These are phyloP conservation scores for Drosophila algonquin DNA, from an alignment of 2,888 invertebrate genomes.

Conservation along the genomic window DNA sequence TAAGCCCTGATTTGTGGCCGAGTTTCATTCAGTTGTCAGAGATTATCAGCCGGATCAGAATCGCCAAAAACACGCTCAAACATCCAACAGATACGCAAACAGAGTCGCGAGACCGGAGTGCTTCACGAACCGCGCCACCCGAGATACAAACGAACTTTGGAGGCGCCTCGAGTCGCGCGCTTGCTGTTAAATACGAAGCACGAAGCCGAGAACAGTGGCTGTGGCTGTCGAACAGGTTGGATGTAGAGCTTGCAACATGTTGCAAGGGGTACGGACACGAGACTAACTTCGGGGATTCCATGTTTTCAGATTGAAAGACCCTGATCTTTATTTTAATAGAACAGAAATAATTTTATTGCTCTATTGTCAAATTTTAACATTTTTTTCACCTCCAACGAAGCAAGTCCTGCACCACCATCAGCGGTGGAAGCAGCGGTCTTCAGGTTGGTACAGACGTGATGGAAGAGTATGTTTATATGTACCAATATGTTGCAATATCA, in stretches of 20 bases:
- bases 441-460: too few species aligned
- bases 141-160: slow-evolving; percentile 78
- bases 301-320: slow-evolving; percentile 47
- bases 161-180: slow-evolving; percentile 54
- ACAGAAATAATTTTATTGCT: background rate
- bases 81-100: slow-evolving; percentile 15
- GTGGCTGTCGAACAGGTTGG: slow-evolving; percentile 46
- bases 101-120: slow-evolving; percentile 3
- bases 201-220: slow-evolving; percentile 43
- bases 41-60: slow-evolving; percentile 20
- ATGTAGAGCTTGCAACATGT: slow-evolving; percentile 54
- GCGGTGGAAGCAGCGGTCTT: background rate
- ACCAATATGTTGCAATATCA: too few species aligned
- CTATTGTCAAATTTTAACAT: background rate
- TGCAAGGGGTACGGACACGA: slow-evolving; percentile 31
- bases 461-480: too few species aligned
- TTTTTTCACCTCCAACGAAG: background rate
- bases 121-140: slow-evolving; percentile 44
- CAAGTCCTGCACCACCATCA: background rate
- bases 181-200: slow-evolving; percentile 74
- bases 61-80: slow-evolving; percentile 12
- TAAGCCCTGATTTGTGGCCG: slow-evolving; percentile 31
- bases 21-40: background rate
- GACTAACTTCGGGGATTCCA: slow-evolving; percentile 55
- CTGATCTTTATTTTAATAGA: slow-evolving; percentile 49